Percentiles rank a stretch among this genome's conserved stretches.
phyloP scores from a whole-genome alignment of 2,888 invertebrate species.

The Pyrgus malvae region DNA sequence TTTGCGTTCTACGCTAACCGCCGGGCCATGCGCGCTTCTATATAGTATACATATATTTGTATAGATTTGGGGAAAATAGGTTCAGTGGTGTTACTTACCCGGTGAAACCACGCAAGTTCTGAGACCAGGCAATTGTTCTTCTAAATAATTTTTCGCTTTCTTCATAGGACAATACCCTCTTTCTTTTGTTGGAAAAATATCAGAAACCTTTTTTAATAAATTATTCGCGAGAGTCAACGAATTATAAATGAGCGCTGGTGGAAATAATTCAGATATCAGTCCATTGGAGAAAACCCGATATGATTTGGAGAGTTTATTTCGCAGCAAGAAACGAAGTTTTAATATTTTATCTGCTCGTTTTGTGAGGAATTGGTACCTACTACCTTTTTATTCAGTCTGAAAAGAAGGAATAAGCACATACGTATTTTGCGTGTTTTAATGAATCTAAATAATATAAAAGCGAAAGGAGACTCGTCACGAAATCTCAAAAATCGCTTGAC shows the following conservation, averaged over 20 bases:
- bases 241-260: constrained; percentile 3
- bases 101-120: too few species aligned
- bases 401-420: neutral
- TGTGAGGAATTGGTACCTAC: neutral
- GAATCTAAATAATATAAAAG: too few species aligned
- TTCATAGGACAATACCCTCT: neutral
- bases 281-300: constrained; percentile 5
- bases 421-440: too few species aligned
- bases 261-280: constrained; percentile 1
- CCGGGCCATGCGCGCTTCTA: too few species aligned
- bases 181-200: neutral
- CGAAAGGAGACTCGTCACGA: too few species aligned
- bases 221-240: neutral
- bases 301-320: neutral
- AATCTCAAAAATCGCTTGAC: too few species aligned
- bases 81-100: too few species aligned
- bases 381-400: neutral
- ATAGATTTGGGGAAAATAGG: too few species aligned
- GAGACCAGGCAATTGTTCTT: too few species aligned
- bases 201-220: neutral
- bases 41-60: too few species aligned
- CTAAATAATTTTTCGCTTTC: neutral
- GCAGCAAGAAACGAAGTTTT: neutral
- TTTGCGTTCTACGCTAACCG: too few species aligned
- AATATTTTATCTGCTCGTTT: neutral